Evolutionary conservation across 2,888 invertebrate genomes (phyloP), one percentile per base, ranked within the genome.

Genomic region (Sarcophaga variegata): DNA sequence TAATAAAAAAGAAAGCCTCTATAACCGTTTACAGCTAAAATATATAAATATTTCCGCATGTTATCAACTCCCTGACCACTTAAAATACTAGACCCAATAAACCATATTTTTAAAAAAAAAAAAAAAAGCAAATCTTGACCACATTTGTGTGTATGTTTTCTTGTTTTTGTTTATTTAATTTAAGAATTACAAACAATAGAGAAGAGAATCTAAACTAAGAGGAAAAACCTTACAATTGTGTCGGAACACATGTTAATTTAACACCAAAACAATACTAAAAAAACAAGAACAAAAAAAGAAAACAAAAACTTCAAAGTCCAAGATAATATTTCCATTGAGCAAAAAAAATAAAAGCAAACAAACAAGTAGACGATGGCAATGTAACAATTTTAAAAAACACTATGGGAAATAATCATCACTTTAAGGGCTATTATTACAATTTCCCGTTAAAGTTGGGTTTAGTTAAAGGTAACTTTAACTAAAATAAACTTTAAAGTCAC

Each of bases 241-340:
- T 84, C 76, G 75, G 37, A 84, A 84, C 87, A 84, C 87, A 82
- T 84, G 87, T 84, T 87, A 87, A 83, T 83, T 83, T 83, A 86
- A 86, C 88, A 86, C 79, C 85, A 86, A 76, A 83, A 83, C 62
- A 83, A 74, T 59, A 6, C 25, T 62, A 17, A 60, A 17, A 27
- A 64, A 54, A 60, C n/a, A 14, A 59, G 22, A 17, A 49, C 71
- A 45, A 81, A 76, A 83, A 72, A 63, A 3, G 22, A 47, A 17
- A 49, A 77, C 45, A 83, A 79, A 83, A 72, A 67, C 60, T 67
- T 79, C 47, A 83, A 88, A 86, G 82, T 86, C 69, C 79, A 76
- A 82, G 84, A 87, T 79, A 84, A 87, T 87, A 84, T 84, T 82
- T 87, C 75, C 81, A 84, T 63, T 79, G 79, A 14, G 71, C 79